Evolutionary conservation across 2,113 vertebrate genomes (phyloP).

Genomic region (Phycodurus eques): DNA sequence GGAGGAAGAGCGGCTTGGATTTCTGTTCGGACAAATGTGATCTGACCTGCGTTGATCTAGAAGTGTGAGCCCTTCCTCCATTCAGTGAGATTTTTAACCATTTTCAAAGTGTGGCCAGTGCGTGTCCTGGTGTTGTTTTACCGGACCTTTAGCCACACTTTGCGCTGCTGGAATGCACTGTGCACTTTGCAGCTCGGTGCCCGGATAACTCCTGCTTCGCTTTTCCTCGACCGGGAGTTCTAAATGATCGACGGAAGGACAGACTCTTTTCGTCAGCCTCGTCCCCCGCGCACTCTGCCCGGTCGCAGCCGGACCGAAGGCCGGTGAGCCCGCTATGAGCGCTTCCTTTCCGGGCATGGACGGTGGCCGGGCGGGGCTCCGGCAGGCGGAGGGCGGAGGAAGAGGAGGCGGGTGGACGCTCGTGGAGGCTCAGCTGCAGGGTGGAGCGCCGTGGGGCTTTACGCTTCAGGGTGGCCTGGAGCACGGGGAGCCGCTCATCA

Average conservation of each 20-base stretch:
- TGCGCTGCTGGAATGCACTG: conserved; percentile 49
- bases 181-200: conserved; percentile 29
- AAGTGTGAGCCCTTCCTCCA: conserved; percentile 7
- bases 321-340: conserved; percentile 19
- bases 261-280: not conserved
- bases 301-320: conserved; percentile 20
- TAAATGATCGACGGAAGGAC: conserved; percentile 36
- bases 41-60: conserved; percentile 3
- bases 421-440: conserved; percentile 84
- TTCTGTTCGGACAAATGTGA: conserved; percentile 23
- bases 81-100: conserved; percentile 1
- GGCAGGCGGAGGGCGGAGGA: conserved; percentile 43
- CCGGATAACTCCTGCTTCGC: conserved; percentile 17
- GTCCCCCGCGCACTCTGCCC: conserved; percentile 14
- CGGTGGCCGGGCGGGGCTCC: conserved; percentile 47
- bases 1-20: conserved; percentile 64
- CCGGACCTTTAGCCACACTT: conserved; percentile 20
- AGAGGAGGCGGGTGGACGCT: conserved; percentile 68
- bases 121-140: not conserved
- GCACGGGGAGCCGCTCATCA: conserved; percentile 84
- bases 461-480: conserved; percentile 91
- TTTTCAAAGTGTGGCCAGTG: not conserved
- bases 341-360: conserved; percentile 41
- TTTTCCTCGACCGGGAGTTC: not conserved
- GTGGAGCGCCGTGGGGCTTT: conserved; percentile 95